Percentiles rank a stretch among this genome's conserved stretches.
These are phyloP conservation scores for Spongilla lacustris DNA, from an alignment of 37 sponge, comb jelly and placozoan species.

Conservation along the genomic window DNA sequence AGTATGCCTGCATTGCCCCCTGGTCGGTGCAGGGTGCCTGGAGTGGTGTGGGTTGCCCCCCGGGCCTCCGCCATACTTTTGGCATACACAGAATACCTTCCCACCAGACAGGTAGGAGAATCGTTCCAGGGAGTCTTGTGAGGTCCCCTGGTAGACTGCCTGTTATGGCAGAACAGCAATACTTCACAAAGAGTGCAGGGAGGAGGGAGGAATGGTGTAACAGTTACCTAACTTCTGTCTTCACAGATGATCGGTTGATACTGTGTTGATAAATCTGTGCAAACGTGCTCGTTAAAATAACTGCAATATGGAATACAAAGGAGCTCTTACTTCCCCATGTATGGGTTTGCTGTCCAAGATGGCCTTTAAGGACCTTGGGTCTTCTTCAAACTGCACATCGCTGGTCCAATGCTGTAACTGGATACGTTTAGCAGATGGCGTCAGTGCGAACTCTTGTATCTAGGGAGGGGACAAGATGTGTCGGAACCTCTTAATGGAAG, in stretches of 20 bases:
- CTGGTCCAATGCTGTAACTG: neutral
- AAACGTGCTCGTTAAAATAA: too few species aligned
- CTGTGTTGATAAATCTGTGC: neutral
- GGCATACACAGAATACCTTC: conserved; percentile 3
- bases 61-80: neutral
- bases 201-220: too few species aligned
- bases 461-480: neutral
- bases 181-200: too few species aligned
- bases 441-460: neutral
- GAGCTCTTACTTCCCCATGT: neutral
- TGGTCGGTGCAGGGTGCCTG: neutral
- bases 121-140: conserved; percentile 1
- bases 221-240: neutral
- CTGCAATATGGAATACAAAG: neutral
- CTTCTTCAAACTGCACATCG: neutral
- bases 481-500: neutral
- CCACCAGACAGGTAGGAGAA: neutral
- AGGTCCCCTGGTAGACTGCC: neutral
- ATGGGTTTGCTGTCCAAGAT: neutral
- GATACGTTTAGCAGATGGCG: neutral
- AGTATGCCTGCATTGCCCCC: neutral
- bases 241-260: neutral
- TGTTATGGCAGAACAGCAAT: neutral
- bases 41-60: neutral
- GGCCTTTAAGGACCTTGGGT: neutral